These are phyloP conservation scores for Aphidius gifuensis DNA, from an alignment of 1,140 invertebrate species.

Conservation along the genomic window DNA sequence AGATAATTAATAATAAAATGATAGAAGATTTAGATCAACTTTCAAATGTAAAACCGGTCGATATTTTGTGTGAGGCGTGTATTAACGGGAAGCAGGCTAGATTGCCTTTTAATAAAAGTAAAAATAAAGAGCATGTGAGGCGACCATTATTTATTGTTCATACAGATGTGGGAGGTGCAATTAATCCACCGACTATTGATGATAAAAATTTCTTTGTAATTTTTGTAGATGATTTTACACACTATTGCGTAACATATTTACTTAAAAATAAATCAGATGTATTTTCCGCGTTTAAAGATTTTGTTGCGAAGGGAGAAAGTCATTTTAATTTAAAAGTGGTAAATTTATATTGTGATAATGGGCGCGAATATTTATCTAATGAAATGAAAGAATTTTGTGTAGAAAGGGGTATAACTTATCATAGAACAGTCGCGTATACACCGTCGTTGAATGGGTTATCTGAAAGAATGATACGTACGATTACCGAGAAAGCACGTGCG, in stretches of 20 bases:
- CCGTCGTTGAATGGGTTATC: slow-evolving; percentile 12
- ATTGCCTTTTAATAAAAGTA: slow-evolving; percentile 27
- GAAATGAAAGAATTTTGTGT: slow-evolving; percentile 13
- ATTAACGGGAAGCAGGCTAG: slow-evolving; percentile 47
- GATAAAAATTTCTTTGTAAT: slow-evolving; percentile 1
- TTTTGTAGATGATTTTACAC: slow-evolving; percentile 25
- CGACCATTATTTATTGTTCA: slow-evolving; percentile 9
- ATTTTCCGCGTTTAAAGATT: slow-evolving; percentile 15
- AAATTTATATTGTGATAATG: slow-evolving; percentile 18
- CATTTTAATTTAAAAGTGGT: slow-evolving; percentile 6
- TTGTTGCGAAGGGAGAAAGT: slow-evolving; percentile 2
- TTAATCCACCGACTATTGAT: slow-evolving; percentile 22
- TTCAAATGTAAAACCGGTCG: slow-evolving; percentile 27
- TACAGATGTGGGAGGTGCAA: slow-evolving; percentile 1
- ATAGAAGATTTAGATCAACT: slow-evolving; percentile 11
- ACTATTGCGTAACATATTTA: slow-evolving; percentile 24
- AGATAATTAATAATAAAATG: slow-evolving; percentile 9
- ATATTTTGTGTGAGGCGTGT: slow-evolving; percentile 47
- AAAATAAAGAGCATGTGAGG: background rate
- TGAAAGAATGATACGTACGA: slow-evolving; percentile 49
- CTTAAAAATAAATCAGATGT: slow-evolving; percentile 22
- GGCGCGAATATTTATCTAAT: slow-evolving; percentile 14
- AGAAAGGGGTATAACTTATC: slow-evolving; percentile 18
- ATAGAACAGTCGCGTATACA: slow-evolving; percentile 13
- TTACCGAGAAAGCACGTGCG: slow-evolving; percentile 46